Conservation (phyloP, 2,113 vertebrate species). For the Callionymus lyra region DNA sequence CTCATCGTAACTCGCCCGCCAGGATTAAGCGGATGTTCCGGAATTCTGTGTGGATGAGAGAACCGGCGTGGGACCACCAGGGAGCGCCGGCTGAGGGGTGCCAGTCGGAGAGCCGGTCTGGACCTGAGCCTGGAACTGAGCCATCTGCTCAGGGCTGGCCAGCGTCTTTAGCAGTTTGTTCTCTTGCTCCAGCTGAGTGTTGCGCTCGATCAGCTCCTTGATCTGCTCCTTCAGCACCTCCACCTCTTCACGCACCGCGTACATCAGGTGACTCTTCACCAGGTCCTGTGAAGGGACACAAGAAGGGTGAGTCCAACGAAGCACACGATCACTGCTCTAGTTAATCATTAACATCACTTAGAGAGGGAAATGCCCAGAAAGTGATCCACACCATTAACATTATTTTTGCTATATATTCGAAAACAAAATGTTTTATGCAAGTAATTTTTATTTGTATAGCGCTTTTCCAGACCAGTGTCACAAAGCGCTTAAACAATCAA, state of each 20-base stretch:
- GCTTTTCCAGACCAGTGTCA: no score
- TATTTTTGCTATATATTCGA: no score
- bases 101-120: conserved; percentile 80
- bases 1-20: conserved; percentile 5
- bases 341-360: no score
- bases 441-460: no score
- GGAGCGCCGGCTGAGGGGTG: conserved; percentile 63
- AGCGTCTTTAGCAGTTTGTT: conserved; percentile 92
- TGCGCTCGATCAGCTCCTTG: conserved; percentile 95
- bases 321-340: no score
- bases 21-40: conserved; percentile 38
- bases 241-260: conserved; percentile 88
- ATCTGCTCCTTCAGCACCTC: conserved; percentile 84
- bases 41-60: conserved; percentile 40
- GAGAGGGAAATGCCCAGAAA: no score
- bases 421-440: no score
- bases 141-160: conserved; percentile 93
- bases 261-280: conserved; percentile 94
- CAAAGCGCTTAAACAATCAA: no score
- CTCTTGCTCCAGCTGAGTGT: conserved; percentile 94
- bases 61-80: conserved; percentile 28
- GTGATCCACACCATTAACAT: no score
- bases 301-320: conserved; percentile 39
- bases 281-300: conserved; percentile 67
- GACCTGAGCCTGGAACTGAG: conserved; percentile 93